A percentile compares a stretch with the other conserved stretches of the same genome.
Conservation (phyloP, 2,113 vertebrate genomes). For the Amphilophus citrinellus region DNA sequence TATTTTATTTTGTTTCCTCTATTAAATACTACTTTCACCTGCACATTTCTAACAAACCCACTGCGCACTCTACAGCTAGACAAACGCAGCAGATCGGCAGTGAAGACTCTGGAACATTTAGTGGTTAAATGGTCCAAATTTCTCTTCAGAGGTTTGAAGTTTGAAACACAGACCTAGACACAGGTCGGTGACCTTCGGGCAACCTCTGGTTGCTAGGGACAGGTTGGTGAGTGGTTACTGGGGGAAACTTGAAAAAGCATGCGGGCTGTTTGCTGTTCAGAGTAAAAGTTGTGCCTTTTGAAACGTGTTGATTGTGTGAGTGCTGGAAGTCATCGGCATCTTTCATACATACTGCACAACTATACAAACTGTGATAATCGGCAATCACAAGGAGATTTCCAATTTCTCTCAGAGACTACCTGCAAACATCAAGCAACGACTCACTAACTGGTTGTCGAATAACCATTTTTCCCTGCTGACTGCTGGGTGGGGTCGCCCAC, state of each 20-base stretch:
- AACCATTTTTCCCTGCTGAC: too few species aligned
- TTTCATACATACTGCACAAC: background rate
- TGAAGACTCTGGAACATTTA: background rate
- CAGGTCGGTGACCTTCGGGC: too few species aligned
- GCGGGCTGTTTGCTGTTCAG: background rate
- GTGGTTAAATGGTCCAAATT: background rate
- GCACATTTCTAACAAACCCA: too few species aligned
- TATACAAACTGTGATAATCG: background rate
- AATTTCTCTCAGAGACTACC: background rate
- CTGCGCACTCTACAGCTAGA: background rate
- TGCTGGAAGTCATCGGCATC: background rate
- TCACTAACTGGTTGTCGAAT: background rate
- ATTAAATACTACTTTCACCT: background rate
- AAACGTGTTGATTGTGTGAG: accelerated
- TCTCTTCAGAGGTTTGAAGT: background rate
- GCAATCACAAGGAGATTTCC: too few species aligned
- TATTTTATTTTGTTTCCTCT: background rate
- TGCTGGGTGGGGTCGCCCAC: too few species aligned
- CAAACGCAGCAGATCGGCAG: background rate
- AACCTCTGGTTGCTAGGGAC: too few species aligned
- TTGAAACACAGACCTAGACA: background rate
- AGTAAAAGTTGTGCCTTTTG: background rate
- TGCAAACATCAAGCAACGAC: background rate
- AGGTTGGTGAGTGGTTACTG: too few species aligned
- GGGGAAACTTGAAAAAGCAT: too few species aligned